Evolutionary conservation across 1,140 invertebrate genomes (phyloP), one percentile per base, ranked within the genome.

Genomic region (Drosophila athabasca): DNA sequence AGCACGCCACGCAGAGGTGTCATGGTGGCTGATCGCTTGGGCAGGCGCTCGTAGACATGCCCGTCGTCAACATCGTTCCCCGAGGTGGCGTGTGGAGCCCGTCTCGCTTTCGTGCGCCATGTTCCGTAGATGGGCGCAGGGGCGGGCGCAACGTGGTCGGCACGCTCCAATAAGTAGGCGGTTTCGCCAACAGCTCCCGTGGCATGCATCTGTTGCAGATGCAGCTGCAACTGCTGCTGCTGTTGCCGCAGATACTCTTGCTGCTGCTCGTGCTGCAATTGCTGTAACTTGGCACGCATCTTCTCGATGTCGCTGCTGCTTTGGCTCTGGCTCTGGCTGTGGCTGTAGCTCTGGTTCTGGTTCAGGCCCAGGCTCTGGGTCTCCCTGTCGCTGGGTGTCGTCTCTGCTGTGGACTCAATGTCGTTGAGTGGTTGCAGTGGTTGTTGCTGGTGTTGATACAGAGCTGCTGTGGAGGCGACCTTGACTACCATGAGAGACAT

Each of bases 21-120:
- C 82, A 91, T 91, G 35, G 90, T 91, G 13, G 80, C 83, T 15
- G 90, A 76, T 35, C 90, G 90, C 71, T 62, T 84, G 2, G 90
- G 90, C 55, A 91, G 72, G 3, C 90, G 90, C 68, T 91, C 90
- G 35, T 91, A 91, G n/a, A 88, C 58, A 79, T 87, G 83, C 44
- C 66, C 55, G 66, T 85, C 69, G 24, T 78, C 74, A 9, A 60
- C 7, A 51, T 66, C 59, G 44, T 62, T 62, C 7, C 61, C 62
- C 44, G 66, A 15, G 31, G 54, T 85, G 52, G 79, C 88, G 73
- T 79, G 76, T 51, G 74, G 76, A 50, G 87, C 77, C 87, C 90
- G 90, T 88, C 80, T 89, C 90, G 90, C 90, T 91, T 91, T 91
- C 90, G 90, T 88, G 85, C 82, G 85, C 90, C 90, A 91, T 78